phyloP scores from a whole-genome alignment of 2,888 invertebrate genomes.

The Ormyrus nitidulus region DNA sequence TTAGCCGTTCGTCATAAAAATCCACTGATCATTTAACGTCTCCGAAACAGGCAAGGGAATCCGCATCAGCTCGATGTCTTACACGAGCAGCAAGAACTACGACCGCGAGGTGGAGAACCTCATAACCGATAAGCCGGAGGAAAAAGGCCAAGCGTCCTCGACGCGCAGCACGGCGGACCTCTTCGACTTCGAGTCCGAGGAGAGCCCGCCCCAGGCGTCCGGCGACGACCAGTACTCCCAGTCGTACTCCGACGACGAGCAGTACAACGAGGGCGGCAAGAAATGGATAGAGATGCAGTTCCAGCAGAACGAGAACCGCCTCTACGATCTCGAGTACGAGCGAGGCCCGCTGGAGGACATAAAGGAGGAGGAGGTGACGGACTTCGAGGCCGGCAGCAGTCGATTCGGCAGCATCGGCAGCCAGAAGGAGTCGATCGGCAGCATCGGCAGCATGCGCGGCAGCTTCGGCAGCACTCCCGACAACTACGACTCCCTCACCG shows the following conservation, averaged over 20 bases:
- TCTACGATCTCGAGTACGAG: slow-evolving; percentile 87
- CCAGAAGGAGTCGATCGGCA: slow-evolving; percentile 87
- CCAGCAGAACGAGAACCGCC: slow-evolving; percentile 82
- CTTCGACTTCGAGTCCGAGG: slow-evolving; percentile 73
- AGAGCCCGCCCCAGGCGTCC: slow-evolving; percentile 72
- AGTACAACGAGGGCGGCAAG: slow-evolving; percentile 83
- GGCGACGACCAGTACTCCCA: slow-evolving; percentile 72
- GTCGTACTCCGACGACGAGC: slow-evolving; percentile 73
- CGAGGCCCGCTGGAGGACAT: slow-evolving; percentile 92
- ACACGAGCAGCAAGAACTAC: slow-evolving; percentile 77
- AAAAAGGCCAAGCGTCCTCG: slow-evolving; percentile 53
- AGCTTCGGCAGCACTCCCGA: slow-evolving; percentile 95
- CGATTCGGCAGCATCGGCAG: slow-evolving; percentile 87
- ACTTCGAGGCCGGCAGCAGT: slow-evolving; percentile 85
- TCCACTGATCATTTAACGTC: neutral
- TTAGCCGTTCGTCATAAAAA: neutral
- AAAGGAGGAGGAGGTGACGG: slow-evolving; percentile 93
- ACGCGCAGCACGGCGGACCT: slow-evolving; percentile 62
- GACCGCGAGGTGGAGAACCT: slow-evolving; percentile 78
- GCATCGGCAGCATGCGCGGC: slow-evolving; percentile 86
- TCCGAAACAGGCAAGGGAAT: slow-evolving; percentile 79
- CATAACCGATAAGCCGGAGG: slow-evolving; percentile 64
- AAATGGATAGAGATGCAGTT: slow-evolving; percentile 95
- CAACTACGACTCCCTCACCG: slow-evolving; percentile 86
- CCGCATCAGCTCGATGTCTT: slow-evolving; percentile 78